These are phyloP conservation scores for Antigone vipio DNA, from an alignment of 2,113 vertebrate species.

Conservation along the genomic window DNA sequence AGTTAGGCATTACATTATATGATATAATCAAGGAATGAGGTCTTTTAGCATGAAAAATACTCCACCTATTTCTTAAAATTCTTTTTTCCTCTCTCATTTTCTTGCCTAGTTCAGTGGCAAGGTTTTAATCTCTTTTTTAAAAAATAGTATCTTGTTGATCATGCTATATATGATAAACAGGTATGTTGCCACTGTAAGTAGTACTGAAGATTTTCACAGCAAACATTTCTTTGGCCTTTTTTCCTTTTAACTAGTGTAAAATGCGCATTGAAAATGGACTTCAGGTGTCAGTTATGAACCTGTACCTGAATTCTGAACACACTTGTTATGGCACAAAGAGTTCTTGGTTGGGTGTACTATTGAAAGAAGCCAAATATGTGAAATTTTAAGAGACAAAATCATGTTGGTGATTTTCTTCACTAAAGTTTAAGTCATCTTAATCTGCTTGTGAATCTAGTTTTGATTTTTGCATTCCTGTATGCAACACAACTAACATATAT, in stretches of 20 bases:
- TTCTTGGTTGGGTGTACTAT: background rate
- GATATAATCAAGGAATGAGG: background rate
- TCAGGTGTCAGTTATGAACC: background rate
- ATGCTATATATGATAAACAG: background rate
- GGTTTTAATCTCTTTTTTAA: background rate
- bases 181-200: fast-evolving
- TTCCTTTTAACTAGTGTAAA: background rate
- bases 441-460: background rate
- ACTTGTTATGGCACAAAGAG: background rate
- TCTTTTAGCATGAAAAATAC: background rate
- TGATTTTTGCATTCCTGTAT: background rate
- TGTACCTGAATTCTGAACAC: background rate
- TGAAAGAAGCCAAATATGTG: background rate
- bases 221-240: background rate
- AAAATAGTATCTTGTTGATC: background rate
- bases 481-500: background rate
- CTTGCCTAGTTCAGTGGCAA: background rate
- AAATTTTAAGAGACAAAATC: background rate
- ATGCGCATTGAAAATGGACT: background rate
- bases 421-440: background rate
- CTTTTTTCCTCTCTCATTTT: background rate
- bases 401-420: background rate
- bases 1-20: fast-evolving
- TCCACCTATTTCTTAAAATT: background rate
- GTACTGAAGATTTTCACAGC: background rate